These are phyloP conservation scores for Percopsis transmontana DNA, from an alignment of 2,113 vertebrate species.

Conservation along the genomic window DNA sequence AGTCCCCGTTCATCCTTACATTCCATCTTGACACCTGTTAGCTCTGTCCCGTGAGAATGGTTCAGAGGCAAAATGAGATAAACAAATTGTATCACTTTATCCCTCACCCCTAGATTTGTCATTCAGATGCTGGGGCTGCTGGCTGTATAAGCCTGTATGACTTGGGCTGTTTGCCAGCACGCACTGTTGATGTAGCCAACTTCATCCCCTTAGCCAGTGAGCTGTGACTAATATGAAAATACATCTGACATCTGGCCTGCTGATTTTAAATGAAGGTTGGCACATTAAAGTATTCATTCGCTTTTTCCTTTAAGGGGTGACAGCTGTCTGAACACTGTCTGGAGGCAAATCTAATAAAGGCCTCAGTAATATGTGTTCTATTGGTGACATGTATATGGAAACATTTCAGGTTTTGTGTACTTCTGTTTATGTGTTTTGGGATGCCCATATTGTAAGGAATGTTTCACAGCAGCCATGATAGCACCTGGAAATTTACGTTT, in stretches of 20 bases:
- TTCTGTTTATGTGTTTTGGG: no score
- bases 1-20: constrained; percentile 1
- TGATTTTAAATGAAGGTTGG: constrained; percentile 49
- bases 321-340: constrained; percentile 14
- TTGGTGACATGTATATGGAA: no score
- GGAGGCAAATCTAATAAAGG: background rate
- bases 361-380: no score
- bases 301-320: constrained; percentile 36
- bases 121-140: constrained; percentile 24
- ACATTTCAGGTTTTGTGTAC: no score
- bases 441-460: no score
- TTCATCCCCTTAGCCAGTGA: constrained; percentile 52
- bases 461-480: no score
- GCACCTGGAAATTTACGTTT: no score
- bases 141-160: constrained; percentile 35
- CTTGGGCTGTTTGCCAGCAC: constrained; percentile 54
- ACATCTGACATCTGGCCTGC: constrained; percentile 62
- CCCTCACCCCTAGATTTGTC: constrained; percentile 32
- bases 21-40: no score
- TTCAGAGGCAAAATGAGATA: constrained; percentile 35
- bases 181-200: constrained; percentile 60
- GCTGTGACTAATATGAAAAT: constrained; percentile 68
- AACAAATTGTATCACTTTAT: constrained; percentile 57
- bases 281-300: constrained; percentile 27
- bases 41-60: no score